phyloP scores from a whole-genome alignment of 1,140 invertebrate species.

The Ctenoplectra terminalis region DNA sequence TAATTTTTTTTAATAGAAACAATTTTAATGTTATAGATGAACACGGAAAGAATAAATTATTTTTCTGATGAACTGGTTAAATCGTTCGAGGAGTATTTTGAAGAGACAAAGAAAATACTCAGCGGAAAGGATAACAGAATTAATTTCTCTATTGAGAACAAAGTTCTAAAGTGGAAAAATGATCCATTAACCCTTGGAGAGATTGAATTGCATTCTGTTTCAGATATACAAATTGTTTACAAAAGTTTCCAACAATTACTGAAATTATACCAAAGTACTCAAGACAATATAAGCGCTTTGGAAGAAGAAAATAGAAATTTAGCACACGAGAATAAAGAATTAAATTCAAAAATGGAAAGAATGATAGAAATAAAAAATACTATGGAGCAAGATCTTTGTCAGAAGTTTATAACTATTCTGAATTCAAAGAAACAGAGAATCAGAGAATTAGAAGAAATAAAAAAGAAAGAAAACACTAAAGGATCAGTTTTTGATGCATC shows the following conservation, averaged over 20 bases:
- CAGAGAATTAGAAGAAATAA: conserved; percentile 50
- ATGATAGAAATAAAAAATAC: conserved; percentile 53
- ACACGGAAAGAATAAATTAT: conserved; percentile 21
- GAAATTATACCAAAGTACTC: conserved; percentile 37
- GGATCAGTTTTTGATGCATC: conserved; percentile 45
- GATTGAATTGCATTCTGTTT: conserved; percentile 49
- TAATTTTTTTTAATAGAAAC: neutral
- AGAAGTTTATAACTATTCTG: conserved; percentile 62
- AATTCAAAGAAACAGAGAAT: conserved; percentile 71
- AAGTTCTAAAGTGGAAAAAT: conserved; percentile 59
- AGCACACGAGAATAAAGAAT: conserved; percentile 17
- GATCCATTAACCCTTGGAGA: conserved; percentile 55
- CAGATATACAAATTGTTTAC: conserved; percentile 47
- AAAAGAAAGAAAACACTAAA: conserved; percentile 22
- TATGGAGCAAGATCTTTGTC: conserved; percentile 61
- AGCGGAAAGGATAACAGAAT: conserved; percentile 47
- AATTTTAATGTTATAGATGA: conserved; percentile 52
- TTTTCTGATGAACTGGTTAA: conserved; percentile 46
- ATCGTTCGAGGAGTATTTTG: conserved; percentile 49
- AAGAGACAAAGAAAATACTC: conserved; percentile 57
- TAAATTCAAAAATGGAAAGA: conserved; percentile 42
- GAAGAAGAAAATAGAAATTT: conserved; percentile 58
- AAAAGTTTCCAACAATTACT: conserved; percentile 48
- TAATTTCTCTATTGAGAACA: conserved; percentile 57
- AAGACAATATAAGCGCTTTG: conserved; percentile 23